Conservation (phyloP, 2,797 vertebrate species). For the Platalea minor region DNA sequence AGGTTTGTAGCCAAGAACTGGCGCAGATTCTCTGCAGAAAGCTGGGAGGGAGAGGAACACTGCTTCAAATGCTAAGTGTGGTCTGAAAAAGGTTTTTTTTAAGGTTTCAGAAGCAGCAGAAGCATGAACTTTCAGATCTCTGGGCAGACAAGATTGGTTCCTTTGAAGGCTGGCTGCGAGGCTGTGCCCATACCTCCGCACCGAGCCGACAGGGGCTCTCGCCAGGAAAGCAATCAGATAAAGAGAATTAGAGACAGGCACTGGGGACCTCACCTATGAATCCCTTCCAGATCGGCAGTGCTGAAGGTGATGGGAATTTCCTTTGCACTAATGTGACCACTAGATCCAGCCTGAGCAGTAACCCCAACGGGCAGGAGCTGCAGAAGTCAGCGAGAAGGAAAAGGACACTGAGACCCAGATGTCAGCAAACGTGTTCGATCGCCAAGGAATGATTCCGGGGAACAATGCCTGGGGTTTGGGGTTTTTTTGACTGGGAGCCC, state of each 20-base stretch:
- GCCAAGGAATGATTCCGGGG: background rate
- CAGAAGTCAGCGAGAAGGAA: background rate
- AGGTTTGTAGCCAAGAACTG: background rate
- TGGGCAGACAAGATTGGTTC: background rate
- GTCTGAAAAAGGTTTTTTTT: background rate
- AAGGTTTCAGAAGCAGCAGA: background rate
- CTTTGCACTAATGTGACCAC: background rate
- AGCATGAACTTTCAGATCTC: background rate
- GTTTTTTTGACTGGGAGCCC: background rate
- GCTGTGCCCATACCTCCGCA: background rate
- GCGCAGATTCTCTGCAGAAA: background rate
- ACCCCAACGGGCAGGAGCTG: background rate
- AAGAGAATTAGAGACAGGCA: background rate
- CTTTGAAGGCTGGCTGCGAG: accelerated
- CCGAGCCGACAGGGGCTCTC: accelerated
- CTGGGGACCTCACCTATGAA: background rate
- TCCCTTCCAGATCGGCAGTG: background rate
- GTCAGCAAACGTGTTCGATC: background rate
- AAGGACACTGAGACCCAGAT: background rate
- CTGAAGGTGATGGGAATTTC: background rate
- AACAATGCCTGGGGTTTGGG: background rate
- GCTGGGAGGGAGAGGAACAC: background rate
- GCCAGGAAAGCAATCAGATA: background rate
- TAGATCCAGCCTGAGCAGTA: background rate
- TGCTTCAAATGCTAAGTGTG: background rate